Evolutionary conservation across 2,888 invertebrate species (phyloP).

Genomic region (Alentia gelatinosa): DNA sequence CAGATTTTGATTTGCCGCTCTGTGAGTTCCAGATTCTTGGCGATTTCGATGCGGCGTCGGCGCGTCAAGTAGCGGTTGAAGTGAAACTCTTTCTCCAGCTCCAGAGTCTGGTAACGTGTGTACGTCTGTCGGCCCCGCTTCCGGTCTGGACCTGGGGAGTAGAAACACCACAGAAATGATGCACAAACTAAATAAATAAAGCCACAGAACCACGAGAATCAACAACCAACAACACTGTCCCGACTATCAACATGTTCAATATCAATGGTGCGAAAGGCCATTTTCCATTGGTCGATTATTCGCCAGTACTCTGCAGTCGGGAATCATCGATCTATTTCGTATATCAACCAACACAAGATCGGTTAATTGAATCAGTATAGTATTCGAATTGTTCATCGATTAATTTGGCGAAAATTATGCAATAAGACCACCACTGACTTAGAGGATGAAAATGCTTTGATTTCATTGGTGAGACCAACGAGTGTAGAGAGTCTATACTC

Average conservation of each 20-base stretch:
- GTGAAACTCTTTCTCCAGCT: constrained; percentile 98
- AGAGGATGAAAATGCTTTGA: too few species aligned
- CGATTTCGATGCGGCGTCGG: constrained; percentile 97
- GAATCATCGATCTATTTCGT: too few species aligned
- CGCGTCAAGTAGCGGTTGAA: constrained; percentile 96
- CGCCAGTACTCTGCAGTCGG: too few species aligned
- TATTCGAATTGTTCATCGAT: too few species aligned
- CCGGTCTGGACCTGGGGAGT: constrained; percentile 48
- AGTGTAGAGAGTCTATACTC: too few species aligned
- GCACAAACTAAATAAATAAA: neutral
- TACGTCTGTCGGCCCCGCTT: constrained; percentile 91
- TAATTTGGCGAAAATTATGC: too few species aligned
- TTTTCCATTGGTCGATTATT: neutral
- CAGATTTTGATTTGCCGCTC: constrained; percentile 90
- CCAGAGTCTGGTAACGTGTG: constrained; percentile 97
- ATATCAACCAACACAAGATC: too few species aligned
- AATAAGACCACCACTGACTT: too few species aligned
- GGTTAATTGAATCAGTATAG: too few species aligned
- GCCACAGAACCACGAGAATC: neutral
- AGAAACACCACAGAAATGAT: constrained; percentile 21
- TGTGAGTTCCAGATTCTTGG: constrained; percentile 96
- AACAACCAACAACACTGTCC: neutral
- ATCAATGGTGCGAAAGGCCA: neutral
- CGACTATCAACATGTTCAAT: neutral
- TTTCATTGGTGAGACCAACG: too few species aligned